Conservation (phyloP, 2,113 vertebrate genomes). For the Phoenicopterus ruber region DNA sequence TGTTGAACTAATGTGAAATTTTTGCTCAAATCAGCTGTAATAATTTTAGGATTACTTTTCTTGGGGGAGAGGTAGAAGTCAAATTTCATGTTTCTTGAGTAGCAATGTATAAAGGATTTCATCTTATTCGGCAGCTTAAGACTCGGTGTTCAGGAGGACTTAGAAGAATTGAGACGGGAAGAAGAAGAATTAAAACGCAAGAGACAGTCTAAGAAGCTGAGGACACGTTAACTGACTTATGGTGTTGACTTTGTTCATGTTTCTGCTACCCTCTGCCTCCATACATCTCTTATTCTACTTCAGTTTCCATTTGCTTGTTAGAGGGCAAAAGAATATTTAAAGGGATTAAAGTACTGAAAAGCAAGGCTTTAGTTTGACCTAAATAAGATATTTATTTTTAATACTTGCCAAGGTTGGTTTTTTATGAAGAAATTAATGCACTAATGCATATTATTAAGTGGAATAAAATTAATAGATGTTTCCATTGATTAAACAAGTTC, state of each 20-base stretch:
- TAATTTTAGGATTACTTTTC: neutral
- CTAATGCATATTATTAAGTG: constrained; percentile 61
- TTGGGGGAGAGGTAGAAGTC: neutral
- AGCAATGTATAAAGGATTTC: constrained; percentile 1
- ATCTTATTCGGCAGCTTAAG: constrained; percentile 76
- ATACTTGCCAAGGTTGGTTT: constrained; percentile 64
- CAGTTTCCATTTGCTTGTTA: constrained; percentile 65
- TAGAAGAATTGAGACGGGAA: constrained; percentile 86
- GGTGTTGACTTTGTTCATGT: constrained; percentile 23
- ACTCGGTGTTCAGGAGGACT: constrained; percentile 87
- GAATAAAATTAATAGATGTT: constrained; percentile 44
- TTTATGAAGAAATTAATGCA: constrained; percentile 66
- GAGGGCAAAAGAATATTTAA: constrained; percentile 62
- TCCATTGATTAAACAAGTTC: constrained; percentile 53
- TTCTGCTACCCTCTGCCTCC: constrained; percentile 43
- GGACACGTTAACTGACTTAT: constrained; percentile 60
- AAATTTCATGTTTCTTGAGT: neutral
- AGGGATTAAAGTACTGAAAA: constrained; percentile 58
- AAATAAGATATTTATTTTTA: constrained; percentile 70
- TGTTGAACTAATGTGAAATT: neutral
- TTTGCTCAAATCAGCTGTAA: neutral
- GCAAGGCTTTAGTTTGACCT: constrained; percentile 62
- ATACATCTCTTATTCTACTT: constrained; percentile 42
- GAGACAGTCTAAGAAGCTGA: constrained; percentile 80
- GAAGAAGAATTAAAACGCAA: constrained; percentile 82